Evolutionary conservation across 2,888 invertebrate species (phyloP).

Genomic region (Craniophora ligustri): DNA sequence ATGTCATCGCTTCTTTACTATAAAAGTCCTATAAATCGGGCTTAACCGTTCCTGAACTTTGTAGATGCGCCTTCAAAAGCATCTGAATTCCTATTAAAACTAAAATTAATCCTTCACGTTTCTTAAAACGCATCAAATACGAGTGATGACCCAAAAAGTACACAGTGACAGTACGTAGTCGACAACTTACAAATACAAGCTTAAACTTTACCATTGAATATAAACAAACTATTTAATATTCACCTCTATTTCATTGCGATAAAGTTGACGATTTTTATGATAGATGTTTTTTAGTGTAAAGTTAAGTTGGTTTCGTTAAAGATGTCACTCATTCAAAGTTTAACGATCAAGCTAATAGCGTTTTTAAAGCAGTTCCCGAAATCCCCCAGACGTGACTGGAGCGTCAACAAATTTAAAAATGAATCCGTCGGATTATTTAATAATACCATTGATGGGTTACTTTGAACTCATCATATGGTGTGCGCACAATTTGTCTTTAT

Average conservation of each 20-base stretch:
- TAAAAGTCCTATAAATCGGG: slow-evolving; percentile 67
- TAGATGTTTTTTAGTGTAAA: slow-evolving; percentile 13
- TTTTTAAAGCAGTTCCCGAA: slow-evolving; percentile 85
- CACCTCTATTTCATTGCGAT: slow-evolving; percentile 21
- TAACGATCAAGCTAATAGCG: slow-evolving; percentile 87
- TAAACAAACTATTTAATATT: background rate
- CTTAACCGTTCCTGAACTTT: slow-evolving; percentile 63
- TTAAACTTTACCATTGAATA: slow-evolving; percentile 36
- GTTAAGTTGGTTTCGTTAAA: slow-evolving; percentile 68
- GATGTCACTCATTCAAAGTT: slow-evolving; percentile 87
- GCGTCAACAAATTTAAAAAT: slow-evolving; percentile 86
- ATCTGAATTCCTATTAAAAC: slow-evolving; percentile 76
- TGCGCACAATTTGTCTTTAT: slow-evolving; percentile 68
- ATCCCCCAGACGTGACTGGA: slow-evolving; percentile 86
- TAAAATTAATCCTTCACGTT: slow-evolving; percentile 79
- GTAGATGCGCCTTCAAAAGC: slow-evolving; percentile 62
- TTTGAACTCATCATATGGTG: slow-evolving; percentile 78
- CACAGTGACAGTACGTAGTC: slow-evolving; percentile 76
- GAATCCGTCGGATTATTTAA: slow-evolving; percentile 79
- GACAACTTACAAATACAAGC: slow-evolving; percentile 75
- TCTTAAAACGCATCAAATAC: slow-evolving; percentile 82
- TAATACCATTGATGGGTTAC: slow-evolving; percentile 76
- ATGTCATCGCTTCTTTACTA: slow-evolving; percentile 55
- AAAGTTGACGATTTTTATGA: slow-evolving; percentile 43
- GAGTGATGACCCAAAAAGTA: slow-evolving; percentile 83